These are phyloP conservation scores for Cynopterus sphinx DNA, from an alignment of 2,797 vertebrate species.

Conservation along the genomic window DNA sequence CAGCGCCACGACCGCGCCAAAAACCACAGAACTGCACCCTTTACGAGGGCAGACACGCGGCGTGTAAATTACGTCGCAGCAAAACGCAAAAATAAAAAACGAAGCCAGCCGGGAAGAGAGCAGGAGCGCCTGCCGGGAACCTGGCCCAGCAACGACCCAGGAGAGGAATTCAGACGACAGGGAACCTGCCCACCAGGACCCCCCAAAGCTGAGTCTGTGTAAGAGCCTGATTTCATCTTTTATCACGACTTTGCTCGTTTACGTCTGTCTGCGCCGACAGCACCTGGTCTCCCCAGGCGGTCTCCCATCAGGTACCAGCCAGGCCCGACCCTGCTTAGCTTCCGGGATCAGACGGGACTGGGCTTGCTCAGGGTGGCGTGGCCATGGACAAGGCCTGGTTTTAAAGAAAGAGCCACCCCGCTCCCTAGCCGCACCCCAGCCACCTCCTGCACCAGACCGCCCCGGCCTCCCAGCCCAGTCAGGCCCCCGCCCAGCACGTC, in stretches of 20 bases:
- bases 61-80: accelerated
- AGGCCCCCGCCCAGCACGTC: neutral
- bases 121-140: neutral
- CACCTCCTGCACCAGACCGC: accelerated
- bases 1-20: accelerated
- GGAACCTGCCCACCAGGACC: neutral
- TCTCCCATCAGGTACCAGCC: no score
- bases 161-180: accelerated
- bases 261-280: no score
- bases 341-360: no score
- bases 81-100: no score
- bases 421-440: neutral
- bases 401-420: accelerated
- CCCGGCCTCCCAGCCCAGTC: neutral
- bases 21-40: accelerated
- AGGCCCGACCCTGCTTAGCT: no score
- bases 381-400: no score
- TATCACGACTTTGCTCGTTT: no score
- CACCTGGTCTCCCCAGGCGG: no score
- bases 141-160: accelerated
- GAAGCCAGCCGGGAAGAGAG: no score
- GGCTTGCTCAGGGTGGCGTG: no score
- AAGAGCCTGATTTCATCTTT: no score
- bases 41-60: accelerated
- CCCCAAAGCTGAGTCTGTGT: accelerated